Evolutionary conservation across 1,140 invertebrate species (phyloP), one percentile per base, ranked within the genome.

Genomic region (Schmidtea mediterranea): DNA sequence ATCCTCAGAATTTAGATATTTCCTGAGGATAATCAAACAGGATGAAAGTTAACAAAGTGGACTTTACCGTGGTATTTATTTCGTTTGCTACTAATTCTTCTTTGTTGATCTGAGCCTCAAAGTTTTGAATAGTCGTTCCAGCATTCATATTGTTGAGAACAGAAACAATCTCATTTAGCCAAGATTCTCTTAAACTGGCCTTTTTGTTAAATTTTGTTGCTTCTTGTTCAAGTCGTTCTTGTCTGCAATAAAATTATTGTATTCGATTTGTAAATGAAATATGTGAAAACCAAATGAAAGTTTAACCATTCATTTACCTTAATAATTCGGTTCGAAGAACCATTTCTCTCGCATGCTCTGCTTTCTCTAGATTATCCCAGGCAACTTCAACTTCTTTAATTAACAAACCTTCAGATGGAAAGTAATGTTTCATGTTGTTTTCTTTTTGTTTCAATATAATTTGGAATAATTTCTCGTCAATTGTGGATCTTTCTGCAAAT

Each of bases 11-110:
- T n/a, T n/a, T n/a, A n/a, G n/a, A n/a, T n/a, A n/a, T n/a, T n/a
- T n/a, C n/a, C n/a, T n/a, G n/a, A n/a, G n/a, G n/a, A n/a, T n/a
- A n/a, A n/a, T n/a, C n/a, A 32, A 32, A 6, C 3, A 32, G 10
- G 3, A 32, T 22, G 26, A 23, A 43, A 9, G 12, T 13, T 8
- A 57, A 21, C 1, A 15, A 9, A 51, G 26, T 24, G 15, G n/a
- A 26, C 58, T 60, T 53, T 64, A 74, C 72, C 58, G 75, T 70
- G 2, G 87, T 80, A 26, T 89, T 65, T 51, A 97, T 94, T 60
- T 98, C 89, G 0, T 87, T 87, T 55, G 80, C 82, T 46, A 98
- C 89, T 18, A 89, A 89, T 67, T 95, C 86, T 61, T 95, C 84
- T 62, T 97, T 95, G 68, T 95, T 95, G 5, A 94, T 75, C 0